These are phyloP conservation scores for Spizaetus ornatus DNA, from an alignment of 2,113 vertebrate genomes.

Conservation along the genomic window DNA sequence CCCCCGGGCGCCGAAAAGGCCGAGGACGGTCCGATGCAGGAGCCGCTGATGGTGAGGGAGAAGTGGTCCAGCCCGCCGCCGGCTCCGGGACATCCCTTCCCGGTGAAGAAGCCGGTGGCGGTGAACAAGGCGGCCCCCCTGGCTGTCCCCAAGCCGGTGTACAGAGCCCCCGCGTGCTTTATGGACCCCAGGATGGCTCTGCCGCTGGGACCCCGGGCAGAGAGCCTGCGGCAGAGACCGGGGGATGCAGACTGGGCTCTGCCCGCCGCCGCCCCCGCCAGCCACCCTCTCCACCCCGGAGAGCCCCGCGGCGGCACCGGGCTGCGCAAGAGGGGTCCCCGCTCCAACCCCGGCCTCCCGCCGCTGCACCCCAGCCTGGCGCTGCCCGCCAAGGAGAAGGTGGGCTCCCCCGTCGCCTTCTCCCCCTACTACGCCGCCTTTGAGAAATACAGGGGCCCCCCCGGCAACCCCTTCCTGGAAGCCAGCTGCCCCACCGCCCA, in stretches of 20 bases:
- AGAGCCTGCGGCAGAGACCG: conserved; percentile 47
- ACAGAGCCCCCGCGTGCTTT: conserved; percentile 76
- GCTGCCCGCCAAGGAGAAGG: conserved; percentile 58
- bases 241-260: conserved; percentile 74
- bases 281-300: not conserved
- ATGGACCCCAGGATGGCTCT: conserved; percentile 66
- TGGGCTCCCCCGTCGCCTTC: not conserved
- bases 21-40: conserved; percentile 33
- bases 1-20: not conserved
- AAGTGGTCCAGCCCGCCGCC: conserved; percentile 49
- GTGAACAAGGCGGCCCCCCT: conserved; percentile 62
- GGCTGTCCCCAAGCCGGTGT: conserved; percentile 84
- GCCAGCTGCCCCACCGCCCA: conserved; percentile 47
- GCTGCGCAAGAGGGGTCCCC: conserved; percentile 37
- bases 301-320: conserved; percentile 26
- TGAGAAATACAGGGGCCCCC: conserved; percentile 32
- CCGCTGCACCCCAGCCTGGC: conserved; percentile 39
- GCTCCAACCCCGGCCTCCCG: conserved; percentile 44
- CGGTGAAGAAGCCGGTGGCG: not conserved
- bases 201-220: conserved; percentile 41
- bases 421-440: conserved; percentile 6
- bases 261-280: not conserved
- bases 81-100: conserved; percentile 49
- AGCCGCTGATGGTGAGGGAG: conserved; percentile 52
- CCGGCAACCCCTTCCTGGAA: conserved; percentile 47